Base-by-base conservation (phyloP, 2,797 vertebrate species). In the Xiphophorus birchmanni region DNA sequence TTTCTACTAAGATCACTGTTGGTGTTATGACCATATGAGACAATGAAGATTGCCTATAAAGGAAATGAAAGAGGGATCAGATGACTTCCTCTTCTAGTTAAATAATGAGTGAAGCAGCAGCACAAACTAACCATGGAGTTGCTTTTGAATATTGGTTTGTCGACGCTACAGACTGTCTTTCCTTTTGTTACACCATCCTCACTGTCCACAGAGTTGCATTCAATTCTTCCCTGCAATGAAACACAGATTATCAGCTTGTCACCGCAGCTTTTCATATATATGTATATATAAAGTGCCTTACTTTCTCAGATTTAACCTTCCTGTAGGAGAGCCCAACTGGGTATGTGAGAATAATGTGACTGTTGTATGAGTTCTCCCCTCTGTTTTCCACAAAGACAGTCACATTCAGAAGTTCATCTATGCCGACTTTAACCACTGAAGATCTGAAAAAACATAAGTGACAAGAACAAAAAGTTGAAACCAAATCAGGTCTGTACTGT, bases 361-460 rank as follows among this genome's bases (percentile, higher is more conserved):
- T 95, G 80, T 95, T 90, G 65, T 97, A 97, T 9, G 97, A 97
- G 87, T 98, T 95, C 87, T 98, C 97, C 0, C 88, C 96, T 0
- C 72, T 86, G 81, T 97, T 98, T 81, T 90, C 91, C 82, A 97
- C 82, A 0, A 89, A 94, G 23, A 97, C 88, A 0, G 86, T 96
- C 67, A 96, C 75, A 0, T 93, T 89, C 76, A 98, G 8, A 17
- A 95, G 94, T 1, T 90, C 93, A 79, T 94, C 88, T 15, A 96
- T 95, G 12, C 97, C 97, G 32, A 98, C 96, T 81, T 82, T 86
- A 50, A 96, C 85, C 40, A 78, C 90, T 40, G 73, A 82, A 4
- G 92, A 87, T 0, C 94, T 96, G 88, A 76, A 0, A 45, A 29
- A 21, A 26, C 37, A 40, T 4, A 32, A 32, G 0, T 60, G 37